Base-by-base conservation (phyloP, 2,888 invertebrate species). In the Rosalia funebris region DNA sequence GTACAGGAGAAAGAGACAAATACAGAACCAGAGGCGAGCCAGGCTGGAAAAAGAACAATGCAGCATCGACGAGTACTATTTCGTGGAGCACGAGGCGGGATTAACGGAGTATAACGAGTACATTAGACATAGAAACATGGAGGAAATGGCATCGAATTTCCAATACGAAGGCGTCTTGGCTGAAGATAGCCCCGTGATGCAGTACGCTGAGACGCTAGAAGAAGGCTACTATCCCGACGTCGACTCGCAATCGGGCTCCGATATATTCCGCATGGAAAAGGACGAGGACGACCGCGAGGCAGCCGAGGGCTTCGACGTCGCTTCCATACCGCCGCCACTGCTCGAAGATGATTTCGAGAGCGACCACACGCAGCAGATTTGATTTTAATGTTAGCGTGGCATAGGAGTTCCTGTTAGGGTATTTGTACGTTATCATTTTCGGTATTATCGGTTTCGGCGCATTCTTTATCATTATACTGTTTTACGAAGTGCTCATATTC, bases 281-380 rank as follows among this genome's bases (percentile, higher is more conserved):
- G 81, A 81, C 31, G 81, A 81, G 9, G 80, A 79, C 53, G 86
- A 91, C 77, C 85, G 89, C 73, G 84, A 86, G 78, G 85, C 90
- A 77, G 82, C 88, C n/a, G 91, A 91, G 68, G 88, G 88, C 75
- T 89, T 91, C 75, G 91, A 91, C 74, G 88, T 91, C 14, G 86
- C 89, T 31, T 89, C 87, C 17, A 86, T 91, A 72, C 92, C 91
- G n/a, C 91, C 91, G 53, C 91, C 91, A 53, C 83, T 91, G 66
- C 86, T 91, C 73, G 87, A 88, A 54, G 91, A 92, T 71, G 89
- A 90, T 74, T 91, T 91, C 75, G 89, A 88, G 71, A 86, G 87
- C 68, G 81, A 79, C 53, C 73, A 72, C 54, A 70, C 71, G 37
- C 74, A 69, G 68, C 78, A 80, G 60, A 79, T 81, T 79, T 81